Base-by-base conservation (phyloP, 2,113 vertebrate species). In the Vulpes ferrilata region DNA sequence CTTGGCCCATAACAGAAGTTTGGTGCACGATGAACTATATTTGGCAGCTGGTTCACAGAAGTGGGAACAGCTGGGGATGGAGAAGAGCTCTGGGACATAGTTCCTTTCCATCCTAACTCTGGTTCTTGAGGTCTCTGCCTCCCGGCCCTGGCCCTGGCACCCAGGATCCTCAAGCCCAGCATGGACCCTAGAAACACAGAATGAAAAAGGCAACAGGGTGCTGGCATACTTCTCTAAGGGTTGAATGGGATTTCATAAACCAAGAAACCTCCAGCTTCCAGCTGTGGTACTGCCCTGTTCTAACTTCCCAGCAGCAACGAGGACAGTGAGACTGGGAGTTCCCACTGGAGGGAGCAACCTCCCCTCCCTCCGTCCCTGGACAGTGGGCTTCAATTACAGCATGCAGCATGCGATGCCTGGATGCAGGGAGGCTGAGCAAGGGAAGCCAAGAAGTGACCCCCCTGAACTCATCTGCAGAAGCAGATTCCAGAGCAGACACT, bases 321-420 rank as follows among this genome's bases (percentile, higher is more conserved):
- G 96, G 67, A 97, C 95, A 85, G 64, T 17, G 97, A 96, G 94
- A 97, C 2, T 23, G 3, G 1, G 8, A 90, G 32, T 23, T 88
- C 38, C 83, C 88, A 35, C 85, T 90, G n/a, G 96, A 97, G 60
- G 64, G 84, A 83, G 27, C 69, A 74, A 88, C 11, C 32, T 80
- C 90, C 83, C 81, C 90, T 92, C 73, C 60, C 51, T 91, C 80
- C 57, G 32, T 88, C 86, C 97, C 88, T 92, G 97, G 95, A 95
- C 89, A 97, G 92, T 67, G 90, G 95, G 96, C 98, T 98, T 98
- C 97, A 98, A 81, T 98, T 95, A 98, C 80, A 87, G 76, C 19
- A 27, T 91, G 89, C 80, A 87, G 76, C 19, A 27, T 91, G 89
- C 27, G 85, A 82, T 55, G 96, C 96, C 51, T 51, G 88, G 73